These are phyloP conservation scores for Lysiphlebus fabarum DNA, from an alignment of 1,140 invertebrate genomes.

Conservation along the genomic window DNA sequence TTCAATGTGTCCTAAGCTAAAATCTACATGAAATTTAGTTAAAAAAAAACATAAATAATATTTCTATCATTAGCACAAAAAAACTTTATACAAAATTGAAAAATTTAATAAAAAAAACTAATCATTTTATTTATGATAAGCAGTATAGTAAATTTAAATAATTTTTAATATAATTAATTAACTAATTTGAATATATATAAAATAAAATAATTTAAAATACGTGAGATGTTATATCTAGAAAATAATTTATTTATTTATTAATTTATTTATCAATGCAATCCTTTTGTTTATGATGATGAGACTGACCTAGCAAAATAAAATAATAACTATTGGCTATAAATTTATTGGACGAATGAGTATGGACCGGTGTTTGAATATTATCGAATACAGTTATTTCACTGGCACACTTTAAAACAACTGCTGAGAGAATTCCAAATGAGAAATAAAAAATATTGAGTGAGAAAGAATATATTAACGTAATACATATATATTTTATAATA, in stretches of 20 bases:
- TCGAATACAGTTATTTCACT: conserved; percentile 42
- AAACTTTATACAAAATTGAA: no score
- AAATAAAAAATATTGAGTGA: conserved; percentile 14
- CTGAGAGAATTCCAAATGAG: conserved; percentile 34
- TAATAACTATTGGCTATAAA: not conserved
- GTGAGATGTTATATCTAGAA: not conserved
- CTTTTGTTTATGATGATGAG: not conserved
- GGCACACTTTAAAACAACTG: conserved; percentile 35
- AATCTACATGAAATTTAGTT: no score
- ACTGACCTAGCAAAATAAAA: conserved; percentile 8
- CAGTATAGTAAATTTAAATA: no score
- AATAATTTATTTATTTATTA: not conserved
- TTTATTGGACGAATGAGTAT: conserved; percentile 16
- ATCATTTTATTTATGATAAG: no score
- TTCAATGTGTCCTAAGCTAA: no score
- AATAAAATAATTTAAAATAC: no score
- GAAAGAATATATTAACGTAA: conserved; percentile 8
- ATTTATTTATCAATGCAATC: no score
- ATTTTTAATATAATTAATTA: no score
- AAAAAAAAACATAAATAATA: no score
- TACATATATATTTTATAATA: not conserved
- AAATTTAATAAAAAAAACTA: no score
- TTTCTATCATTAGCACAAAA: no score
- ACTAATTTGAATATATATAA: no score
- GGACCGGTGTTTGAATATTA: conserved; percentile 35